Evolutionary conservation across 2,797 vertebrate genomes (phyloP).

Genomic region (Hoplostethus mediterraneus): DNA sequence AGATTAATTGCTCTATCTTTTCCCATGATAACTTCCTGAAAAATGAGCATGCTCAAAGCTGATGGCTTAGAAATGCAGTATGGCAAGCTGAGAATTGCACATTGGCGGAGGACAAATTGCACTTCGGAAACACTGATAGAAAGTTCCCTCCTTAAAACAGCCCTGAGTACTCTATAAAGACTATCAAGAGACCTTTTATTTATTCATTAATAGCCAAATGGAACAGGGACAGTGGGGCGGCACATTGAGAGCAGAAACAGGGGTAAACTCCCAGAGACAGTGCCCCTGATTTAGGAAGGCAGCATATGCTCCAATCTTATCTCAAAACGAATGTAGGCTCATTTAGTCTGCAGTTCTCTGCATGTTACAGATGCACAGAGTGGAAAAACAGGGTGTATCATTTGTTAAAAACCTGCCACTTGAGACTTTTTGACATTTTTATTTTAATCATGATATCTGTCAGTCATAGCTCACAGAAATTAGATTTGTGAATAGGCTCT

Average conservation of each 20-base stretch:
- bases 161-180: constrained; percentile 69
- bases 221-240: constrained; percentile 72
- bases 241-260: constrained; percentile 58
- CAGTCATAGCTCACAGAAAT: constrained; percentile 35
- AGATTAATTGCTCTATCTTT: constrained; percentile 51
- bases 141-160: constrained; percentile 63
- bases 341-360: constrained; percentile 6
- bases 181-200: constrained; percentile 75
- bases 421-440: constrained; percentile 15
- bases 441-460: constrained; percentile 24
- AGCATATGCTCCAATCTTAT: constrained; percentile 65
- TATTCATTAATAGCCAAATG: constrained; percentile 81
- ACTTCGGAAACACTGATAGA: constrained; percentile 65
- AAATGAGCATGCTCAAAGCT: constrained; percentile 52
- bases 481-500: constrained; percentile 18
- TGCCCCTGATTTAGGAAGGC: constrained; percentile 73
- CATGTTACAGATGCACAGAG: constrained; percentile 23
- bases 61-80: constrained; percentile 39
- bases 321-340: constrained; percentile 37
- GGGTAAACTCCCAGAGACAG: constrained; percentile 73
- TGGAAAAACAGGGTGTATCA: constrained; percentile 30
- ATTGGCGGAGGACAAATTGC: constrained; percentile 49
- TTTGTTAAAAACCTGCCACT: constrained; percentile 35
- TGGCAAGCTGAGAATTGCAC: constrained; percentile 40
- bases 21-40: constrained; percentile 56